Conservation (phyloP, 2,113 vertebrate genomes). For the Sinocyclocheilus maitianheensis region DNA sequence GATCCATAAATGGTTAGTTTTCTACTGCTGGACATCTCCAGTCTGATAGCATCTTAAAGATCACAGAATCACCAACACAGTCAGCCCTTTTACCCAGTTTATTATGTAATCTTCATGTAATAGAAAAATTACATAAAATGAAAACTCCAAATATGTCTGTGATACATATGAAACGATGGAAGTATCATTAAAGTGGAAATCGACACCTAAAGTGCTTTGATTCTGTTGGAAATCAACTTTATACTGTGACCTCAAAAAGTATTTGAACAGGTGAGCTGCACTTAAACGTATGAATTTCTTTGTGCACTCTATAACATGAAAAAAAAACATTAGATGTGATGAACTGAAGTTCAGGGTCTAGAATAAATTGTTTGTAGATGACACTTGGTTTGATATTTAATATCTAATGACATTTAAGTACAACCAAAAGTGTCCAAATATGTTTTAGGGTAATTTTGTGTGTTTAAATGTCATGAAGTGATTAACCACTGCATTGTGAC, state of each 20-base stretch:
- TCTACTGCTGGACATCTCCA: neutral
- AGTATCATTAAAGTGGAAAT: neutral
- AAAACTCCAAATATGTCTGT: constrained; percentile 25
- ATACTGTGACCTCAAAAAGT: neutral
- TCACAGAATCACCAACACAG: constrained; percentile 26
- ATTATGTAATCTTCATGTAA: constrained; percentile 20
- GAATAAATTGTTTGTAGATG: neutral
- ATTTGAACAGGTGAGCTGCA: neutral
- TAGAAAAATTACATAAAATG: constrained; percentile 7
- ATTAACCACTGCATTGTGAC: neutral
- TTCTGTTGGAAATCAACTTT: neutral
- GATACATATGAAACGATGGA: neutral
- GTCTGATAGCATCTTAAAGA: neutral
- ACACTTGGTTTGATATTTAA: neutral
- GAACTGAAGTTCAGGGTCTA: neutral
- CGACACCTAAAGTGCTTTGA: neutral
- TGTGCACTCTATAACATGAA: neutral
- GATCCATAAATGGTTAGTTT: neutral
- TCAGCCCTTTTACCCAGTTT: constrained; percentile 42
- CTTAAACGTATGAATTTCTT: neutral
- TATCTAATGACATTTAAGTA: neutral
- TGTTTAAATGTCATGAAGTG: neutral
- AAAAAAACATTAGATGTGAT: neutral
- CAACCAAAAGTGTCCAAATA: neutral
- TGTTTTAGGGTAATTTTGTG: neutral